Conservation (phyloP, 2,888 invertebrate genomes). For the Eremobia ochroleuca region DNA sequence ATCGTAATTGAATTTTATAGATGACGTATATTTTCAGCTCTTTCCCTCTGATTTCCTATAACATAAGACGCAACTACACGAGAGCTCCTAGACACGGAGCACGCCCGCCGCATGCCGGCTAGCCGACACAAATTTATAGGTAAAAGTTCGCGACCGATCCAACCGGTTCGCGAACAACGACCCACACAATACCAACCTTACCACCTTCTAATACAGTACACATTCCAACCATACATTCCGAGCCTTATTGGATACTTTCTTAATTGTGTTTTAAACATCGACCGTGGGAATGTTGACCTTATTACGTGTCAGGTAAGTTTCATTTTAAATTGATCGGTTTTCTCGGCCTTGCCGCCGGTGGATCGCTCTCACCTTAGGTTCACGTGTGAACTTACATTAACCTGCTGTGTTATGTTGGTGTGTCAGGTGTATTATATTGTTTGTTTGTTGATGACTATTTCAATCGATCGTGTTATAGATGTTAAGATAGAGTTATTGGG, state of each 20-base stretch:
- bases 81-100: slow-evolving; percentile 84
- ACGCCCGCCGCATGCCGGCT: slow-evolving; percentile 82
- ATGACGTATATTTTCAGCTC: slow-evolving; percentile 38
- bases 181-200: slow-evolving; percentile 79
- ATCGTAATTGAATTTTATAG: background rate
- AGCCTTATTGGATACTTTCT: slow-evolving; percentile 90
- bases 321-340: slow-evolving; percentile 80
- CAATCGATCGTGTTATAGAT: slow-evolving; percentile 82
- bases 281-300: slow-evolving; percentile 86
- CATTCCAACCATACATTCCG: slow-evolving; percentile 72
- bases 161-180: slow-evolving; percentile 81
- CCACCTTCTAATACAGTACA: slow-evolving; percentile 75
- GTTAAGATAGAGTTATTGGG: slow-evolving; percentile 84
- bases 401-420: slow-evolving; percentile 84
- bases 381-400: slow-evolving; percentile 90
- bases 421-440: slow-evolving; percentile 81
- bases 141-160: slow-evolving; percentile 90
- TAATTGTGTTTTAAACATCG: slow-evolving; percentile 85
- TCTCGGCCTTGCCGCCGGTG: slow-evolving; percentile 90
- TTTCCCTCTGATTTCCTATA: slow-evolving; percentile 70
- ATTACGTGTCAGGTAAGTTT: slow-evolving; percentile 79
- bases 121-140: slow-evolving; percentile 91
- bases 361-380: slow-evolving; percentile 90
- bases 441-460: slow-evolving; percentile 81
- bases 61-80: slow-evolving; percentile 74